These are phyloP conservation scores for Drosophila leonis DNA, from an alignment of 2,888 invertebrate genomes.

Conservation along the genomic window DNA sequence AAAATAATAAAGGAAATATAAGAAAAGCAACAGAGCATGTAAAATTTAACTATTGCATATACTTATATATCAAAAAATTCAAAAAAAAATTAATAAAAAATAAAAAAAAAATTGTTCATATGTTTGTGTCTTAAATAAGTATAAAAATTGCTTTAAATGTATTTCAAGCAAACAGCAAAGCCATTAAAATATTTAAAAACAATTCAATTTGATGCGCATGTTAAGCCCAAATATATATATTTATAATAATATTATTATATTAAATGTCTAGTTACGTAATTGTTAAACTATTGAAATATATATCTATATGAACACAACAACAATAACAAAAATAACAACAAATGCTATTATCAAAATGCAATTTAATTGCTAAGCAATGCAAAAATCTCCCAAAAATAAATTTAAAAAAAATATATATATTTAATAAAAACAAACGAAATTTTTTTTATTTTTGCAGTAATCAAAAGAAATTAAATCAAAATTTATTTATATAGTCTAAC, in stretches of 20 bases:
- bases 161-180: constrained; percentile 40
- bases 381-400: constrained; percentile 26
- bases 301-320: constrained; percentile 20
- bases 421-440: constrained; percentile 1
- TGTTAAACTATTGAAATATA: constrained; percentile 40
- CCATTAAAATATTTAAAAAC: constrained; percentile 1
- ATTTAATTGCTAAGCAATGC: constrained; percentile 35
- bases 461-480: constrained; percentile 9
- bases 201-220: constrained; percentile 29
- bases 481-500: constrained; percentile 24
- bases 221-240: constrained; percentile 26
- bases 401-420: constrained; percentile 14
- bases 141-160: constrained; percentile 58
- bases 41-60: constrained; percentile 43
- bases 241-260: constrained; percentile 31
- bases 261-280: constrained; percentile 42
- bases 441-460: constrained; percentile 4
- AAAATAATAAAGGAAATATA: background rate
- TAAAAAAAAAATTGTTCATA: constrained; percentile 22
- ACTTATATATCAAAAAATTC: constrained; percentile 24
- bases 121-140: constrained; percentile 70
- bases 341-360: constrained; percentile 44
- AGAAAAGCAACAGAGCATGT: constrained; percentile 38
- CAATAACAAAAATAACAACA: constrained; percentile 6
- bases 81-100: background rate